These are phyloP conservation scores for Napeogenes inachia DNA, from an alignment of 2,888 invertebrate genomes.

Conservation along the genomic window DNA sequence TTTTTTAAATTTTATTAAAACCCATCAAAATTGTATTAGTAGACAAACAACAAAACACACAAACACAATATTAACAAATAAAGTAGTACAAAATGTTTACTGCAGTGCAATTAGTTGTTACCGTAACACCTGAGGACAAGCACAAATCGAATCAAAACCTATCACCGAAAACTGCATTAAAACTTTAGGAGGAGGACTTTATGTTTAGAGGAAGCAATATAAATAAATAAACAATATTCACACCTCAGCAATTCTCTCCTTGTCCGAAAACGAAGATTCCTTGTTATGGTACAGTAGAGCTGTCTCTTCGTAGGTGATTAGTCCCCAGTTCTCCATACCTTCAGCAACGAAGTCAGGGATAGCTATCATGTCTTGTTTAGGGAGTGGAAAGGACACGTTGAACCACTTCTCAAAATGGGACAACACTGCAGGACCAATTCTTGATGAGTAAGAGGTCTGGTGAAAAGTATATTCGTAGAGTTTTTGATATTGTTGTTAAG, in stretches of 20 bases:
- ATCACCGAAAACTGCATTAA: too few relatives aligned
- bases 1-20: too few relatives aligned
- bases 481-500: neutral
- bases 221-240: conserved; percentile 9
- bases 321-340: conserved; percentile 87
- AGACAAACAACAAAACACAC: too few relatives aligned
- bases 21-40: too few relatives aligned
- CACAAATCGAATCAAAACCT: too few relatives aligned
- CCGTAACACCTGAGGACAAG: too few relatives aligned
- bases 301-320: conserved; percentile 88
- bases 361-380: conserved; percentile 88
- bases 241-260: conserved; percentile 80
- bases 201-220: neutral
- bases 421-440: conserved; percentile 85
- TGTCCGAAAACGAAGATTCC: conserved; percentile 79
- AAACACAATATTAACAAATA: too few relatives aligned
- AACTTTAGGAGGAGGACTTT: too few relatives aligned
- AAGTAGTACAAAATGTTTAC: too few relatives aligned
- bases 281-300: conserved; percentile 81
- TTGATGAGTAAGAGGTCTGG: conserved; percentile 84
- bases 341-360: conserved; percentile 87
- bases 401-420: conserved; percentile 85
- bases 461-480: neutral
- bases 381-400: conserved; percentile 83
- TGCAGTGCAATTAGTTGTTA: too few relatives aligned